phyloP scores from a whole-genome alignment of 2,113 vertebrate species.

The Tretioscincus oriximinensis region DNA sequence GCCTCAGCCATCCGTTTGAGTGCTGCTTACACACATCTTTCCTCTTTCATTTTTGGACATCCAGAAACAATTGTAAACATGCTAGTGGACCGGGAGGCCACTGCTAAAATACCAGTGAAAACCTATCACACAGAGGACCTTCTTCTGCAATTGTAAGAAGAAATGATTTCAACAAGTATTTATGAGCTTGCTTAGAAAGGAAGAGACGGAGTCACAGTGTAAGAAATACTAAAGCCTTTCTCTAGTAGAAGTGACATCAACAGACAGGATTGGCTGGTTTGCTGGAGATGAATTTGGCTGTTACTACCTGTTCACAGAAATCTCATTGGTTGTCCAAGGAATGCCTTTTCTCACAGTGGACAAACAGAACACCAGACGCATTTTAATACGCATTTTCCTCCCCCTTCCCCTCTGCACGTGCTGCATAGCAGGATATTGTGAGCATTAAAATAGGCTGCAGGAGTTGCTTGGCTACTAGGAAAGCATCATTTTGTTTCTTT shows the following conservation, averaged over 20 bases:
- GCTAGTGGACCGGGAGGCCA: too few species aligned
- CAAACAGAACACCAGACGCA: slow-evolving; percentile 35
- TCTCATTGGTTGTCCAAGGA: slow-evolving; percentile 19
- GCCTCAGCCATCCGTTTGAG: too few species aligned
- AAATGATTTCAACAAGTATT: neutral
- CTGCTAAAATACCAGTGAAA: neutral
- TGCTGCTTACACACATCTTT: too few species aligned
- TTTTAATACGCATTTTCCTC: slow-evolving; percentile 17
- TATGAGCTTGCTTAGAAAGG: neutral
- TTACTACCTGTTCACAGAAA: slow-evolving; percentile 39
- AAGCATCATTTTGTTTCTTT: neutral
- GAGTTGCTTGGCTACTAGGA: neutral
- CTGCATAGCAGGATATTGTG: slow-evolving; percentile 20
- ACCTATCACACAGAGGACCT: neutral
- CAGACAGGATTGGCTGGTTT: slow-evolving; percentile 12
- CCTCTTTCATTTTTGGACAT: neutral
- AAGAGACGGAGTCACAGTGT: neutral
- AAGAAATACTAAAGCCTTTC: fast-evolving
- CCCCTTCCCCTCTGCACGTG: neutral
- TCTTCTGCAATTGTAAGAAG: neutral
- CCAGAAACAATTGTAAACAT: too few species aligned
- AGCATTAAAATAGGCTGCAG: fast-evolving
- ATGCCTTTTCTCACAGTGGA: neutral
- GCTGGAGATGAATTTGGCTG: slow-evolving; percentile 30
- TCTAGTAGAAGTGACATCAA: neutral